Percentiles rank a stretch among this genome's conserved stretches.
Evolutionary conservation across 2,888 invertebrate genomes (phyloP).

Genomic region (Phorcus lineatus): DNA sequence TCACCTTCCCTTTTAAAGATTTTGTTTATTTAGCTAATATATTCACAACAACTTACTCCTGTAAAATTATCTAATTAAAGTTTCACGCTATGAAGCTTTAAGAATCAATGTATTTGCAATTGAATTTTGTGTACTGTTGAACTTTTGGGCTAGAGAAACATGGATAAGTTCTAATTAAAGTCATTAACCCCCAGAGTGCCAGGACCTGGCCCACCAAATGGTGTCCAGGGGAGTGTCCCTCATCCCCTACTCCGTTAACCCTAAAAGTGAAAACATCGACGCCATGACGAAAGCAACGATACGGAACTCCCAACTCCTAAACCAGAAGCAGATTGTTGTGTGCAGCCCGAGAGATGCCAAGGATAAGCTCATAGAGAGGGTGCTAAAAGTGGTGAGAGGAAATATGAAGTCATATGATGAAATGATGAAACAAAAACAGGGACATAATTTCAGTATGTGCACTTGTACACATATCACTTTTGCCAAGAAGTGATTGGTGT

Average conservation of each 20-base stretch:
- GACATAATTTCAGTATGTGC: background rate
- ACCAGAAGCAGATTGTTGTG: slow-evolving; percentile 56
- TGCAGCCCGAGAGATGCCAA: slow-evolving; percentile 65
- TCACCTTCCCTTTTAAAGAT: no score
- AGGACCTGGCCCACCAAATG: slow-evolving; percentile 61
- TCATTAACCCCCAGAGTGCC: slow-evolving; percentile 54
- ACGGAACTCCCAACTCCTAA: slow-evolving; percentile 53
- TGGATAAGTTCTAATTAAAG: no score
- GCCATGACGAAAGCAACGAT: slow-evolving; percentile 52
- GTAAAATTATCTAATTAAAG: no score
- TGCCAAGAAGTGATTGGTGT: no score
- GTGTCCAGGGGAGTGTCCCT: slow-evolving; percentile 60
- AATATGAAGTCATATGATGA: background rate
- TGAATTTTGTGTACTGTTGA: no score
- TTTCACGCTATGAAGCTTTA: no score
- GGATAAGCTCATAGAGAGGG: slow-evolving; percentile 55
- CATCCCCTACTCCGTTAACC: slow-evolving; percentile 60
- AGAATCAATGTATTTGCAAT: no score
- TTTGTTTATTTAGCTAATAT: no score
- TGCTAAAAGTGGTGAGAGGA: slow-evolving; percentile 37
- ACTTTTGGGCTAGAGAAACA: no score
- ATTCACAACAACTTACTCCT: no score
- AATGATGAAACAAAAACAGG: background rate
- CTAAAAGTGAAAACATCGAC: slow-evolving; percentile 34
- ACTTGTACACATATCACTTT: no score